Evolutionary conservation across 1,140 invertebrate species (phyloP).

Genomic region (Bombus vancouverensis): DNA sequence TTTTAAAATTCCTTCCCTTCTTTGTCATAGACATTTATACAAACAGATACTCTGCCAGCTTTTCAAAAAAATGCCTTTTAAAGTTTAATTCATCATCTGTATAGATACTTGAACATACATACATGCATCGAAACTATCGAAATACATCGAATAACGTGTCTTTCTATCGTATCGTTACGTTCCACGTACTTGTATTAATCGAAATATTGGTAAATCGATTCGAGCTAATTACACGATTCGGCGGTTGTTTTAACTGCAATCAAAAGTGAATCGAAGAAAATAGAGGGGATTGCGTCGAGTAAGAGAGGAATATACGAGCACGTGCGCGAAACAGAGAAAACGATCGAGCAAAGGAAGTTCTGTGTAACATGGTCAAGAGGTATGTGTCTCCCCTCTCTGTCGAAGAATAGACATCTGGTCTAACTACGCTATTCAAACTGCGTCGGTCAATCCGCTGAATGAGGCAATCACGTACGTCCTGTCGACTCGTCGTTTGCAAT

Average conservation of each 20-base stretch:
- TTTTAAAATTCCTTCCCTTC: too few species aligned
- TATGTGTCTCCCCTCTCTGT: slow-evolving; percentile 51
- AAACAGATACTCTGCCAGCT: too few species aligned
- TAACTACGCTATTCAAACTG: slow-evolving; percentile 80
- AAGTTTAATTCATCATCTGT: too few species aligned
- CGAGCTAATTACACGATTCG: too few species aligned
- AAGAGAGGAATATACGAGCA: neutral
- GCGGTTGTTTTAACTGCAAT: neutral
- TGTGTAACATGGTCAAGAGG: slow-evolving; percentile 27
- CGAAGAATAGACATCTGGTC: slow-evolving; percentile 61
- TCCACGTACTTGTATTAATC: neutral
- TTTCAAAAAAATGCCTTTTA: fast-evolving
- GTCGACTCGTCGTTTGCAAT: slow-evolving; percentile 65
- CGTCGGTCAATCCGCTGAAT: slow-evolving; percentile 78
- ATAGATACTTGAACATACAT: too few species aligned
- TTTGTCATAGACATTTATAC: too few species aligned
- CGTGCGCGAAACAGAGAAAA: neutral
- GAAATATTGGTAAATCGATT: neutral
- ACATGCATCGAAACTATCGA: too few species aligned
- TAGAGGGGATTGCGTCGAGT: neutral
- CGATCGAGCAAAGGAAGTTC: neutral
- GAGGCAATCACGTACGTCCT: slow-evolving; percentile 82
- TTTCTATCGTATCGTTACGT: too few species aligned
- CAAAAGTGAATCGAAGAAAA: neutral
- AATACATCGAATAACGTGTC: too few species aligned